Percentiles rank a stretch among this genome's conserved stretches.
Evolutionary conservation across 1,140 invertebrate species (phyloP).

Genomic region (Lepidotrigona ventralis): DNA sequence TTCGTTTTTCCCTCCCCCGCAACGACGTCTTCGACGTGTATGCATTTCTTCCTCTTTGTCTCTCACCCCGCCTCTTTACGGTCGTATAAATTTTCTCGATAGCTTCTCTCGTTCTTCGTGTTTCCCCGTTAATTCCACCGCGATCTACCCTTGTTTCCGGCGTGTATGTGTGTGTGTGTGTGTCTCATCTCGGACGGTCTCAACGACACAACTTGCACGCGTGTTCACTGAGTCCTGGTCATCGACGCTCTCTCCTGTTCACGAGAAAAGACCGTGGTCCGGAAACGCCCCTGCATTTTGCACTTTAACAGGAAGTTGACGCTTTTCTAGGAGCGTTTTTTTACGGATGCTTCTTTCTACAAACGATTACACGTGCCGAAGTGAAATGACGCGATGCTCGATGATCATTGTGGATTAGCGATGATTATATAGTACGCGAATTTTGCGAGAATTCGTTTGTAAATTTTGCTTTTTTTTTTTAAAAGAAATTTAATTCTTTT

Average conservation of each 20-base stretch:
- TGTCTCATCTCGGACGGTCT: background rate
- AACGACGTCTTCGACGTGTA: background rate
- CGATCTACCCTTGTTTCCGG: background rate
- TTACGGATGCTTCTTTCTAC: background rate
- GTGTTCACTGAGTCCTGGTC: background rate
- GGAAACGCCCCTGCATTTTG: slow-evolving; percentile 56
- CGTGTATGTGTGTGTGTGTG: too few species aligned
- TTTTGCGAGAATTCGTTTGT: too few species aligned
- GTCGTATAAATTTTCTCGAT: background rate
- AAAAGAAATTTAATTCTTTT: too few species aligned
- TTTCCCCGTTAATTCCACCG: background rate
- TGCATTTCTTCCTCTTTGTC: background rate
- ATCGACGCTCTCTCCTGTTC: slow-evolving; percentile 10
- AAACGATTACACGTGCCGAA: slow-evolving; percentile 34
- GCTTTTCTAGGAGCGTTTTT: slow-evolving; percentile 2
- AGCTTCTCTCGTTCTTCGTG: too few species aligned
- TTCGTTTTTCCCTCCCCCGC: background rate
- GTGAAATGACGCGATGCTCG: background rate
- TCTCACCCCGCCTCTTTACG: background rate
- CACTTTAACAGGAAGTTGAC: slow-evolving; percentile 44
- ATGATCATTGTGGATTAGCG: too few species aligned
- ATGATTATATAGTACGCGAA: too few species aligned
- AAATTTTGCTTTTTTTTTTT: too few species aligned
- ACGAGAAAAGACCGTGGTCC: slow-evolving; percentile 12
- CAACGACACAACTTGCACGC: background rate